phyloP scores from a whole-genome alignment of 2,797 vertebrate genomes.

The Numenius phaeopus region DNA sequence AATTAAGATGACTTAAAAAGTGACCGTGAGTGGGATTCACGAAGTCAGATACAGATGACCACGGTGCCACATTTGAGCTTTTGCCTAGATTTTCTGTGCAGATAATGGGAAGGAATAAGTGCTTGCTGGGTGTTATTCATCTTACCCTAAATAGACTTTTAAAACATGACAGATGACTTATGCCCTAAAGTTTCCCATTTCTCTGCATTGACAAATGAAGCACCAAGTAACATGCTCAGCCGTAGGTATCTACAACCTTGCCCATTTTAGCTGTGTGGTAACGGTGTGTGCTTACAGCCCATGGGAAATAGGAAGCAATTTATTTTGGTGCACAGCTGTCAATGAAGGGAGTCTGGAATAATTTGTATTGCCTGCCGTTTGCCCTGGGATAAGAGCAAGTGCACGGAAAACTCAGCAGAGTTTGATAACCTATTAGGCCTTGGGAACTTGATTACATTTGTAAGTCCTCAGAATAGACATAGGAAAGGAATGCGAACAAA shows the following conservation, averaged over 20 bases:
- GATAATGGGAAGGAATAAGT: neutral
- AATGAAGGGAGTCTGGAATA: neutral
- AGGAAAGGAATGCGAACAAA: neutral
- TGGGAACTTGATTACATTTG: neutral
- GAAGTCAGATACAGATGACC: neutral
- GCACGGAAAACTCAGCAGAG: neutral
- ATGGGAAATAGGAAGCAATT: neutral
- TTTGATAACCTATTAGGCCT: neutral
- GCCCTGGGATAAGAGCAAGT: neutral
- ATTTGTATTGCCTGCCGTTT: neutral
- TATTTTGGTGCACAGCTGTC: neutral
- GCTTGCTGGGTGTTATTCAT: neutral
- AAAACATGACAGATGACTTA: neutral
- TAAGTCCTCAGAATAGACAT: neutral
- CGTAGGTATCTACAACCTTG: neutral
- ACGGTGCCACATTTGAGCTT: neutral
- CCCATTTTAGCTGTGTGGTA: neutral
- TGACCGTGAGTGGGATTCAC: neutral
- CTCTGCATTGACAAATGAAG: neutral
- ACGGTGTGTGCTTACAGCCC: neutral
- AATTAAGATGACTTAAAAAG: neutral
- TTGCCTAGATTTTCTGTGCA: neutral
- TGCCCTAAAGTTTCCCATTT: neutral
- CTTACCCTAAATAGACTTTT: neutral
- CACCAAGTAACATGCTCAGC: neutral